Base-by-base conservation (phyloP, 2,797 vertebrate genomes). In the Masticophis lateralis region DNA sequence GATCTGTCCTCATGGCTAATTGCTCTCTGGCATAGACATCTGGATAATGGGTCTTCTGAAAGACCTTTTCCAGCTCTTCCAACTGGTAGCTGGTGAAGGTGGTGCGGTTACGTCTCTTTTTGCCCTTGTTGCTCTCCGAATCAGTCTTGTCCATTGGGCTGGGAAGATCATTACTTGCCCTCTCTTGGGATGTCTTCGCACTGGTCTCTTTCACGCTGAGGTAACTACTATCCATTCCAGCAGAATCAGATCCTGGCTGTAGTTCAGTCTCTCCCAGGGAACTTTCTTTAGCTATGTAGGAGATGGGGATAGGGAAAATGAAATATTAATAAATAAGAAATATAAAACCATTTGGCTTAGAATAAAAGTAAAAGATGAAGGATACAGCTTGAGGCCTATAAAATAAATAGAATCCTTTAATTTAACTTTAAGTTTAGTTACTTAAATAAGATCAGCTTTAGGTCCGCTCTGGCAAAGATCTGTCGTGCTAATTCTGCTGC, bases 11-110 rank as follows among this genome's bases (percentile, higher is more conserved):
- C 97, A 99, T 99, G 83, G 99, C 99, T 94, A 99, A 98, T 97
- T 99, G 99, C 97, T 99, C 99, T 22, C 99, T 98, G 5, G 99
- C 99, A 0, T 99, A 99, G 91, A 99, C 99, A 0, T 99, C 99
- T 0, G 99, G 99, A 95, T 99, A 99, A 97, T 99, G 99, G 2
- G 99, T 99, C 98, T 99, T 99, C 98, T 99, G 99, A 97, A 99
- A 99, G 96, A 99, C 99, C 95, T 99, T 99, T 97, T 99, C 99
- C 97, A 99, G 98, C 97, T 99, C 99, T 94, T 99, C 99, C 96
- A 99, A 97, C 97, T 99, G 99, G 97, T 99, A 99, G 95, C 99
- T 99, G 0, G 99, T 99, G 97, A 99, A 99, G 94, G 99, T 99
- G 51, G 99, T 99, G 91, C 99, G 98, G 97, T 99, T 99, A 94